Conservation (phyloP, 35 echinoderm and acorn worm genomes). For the Nesometra sesokonis region DNA sequence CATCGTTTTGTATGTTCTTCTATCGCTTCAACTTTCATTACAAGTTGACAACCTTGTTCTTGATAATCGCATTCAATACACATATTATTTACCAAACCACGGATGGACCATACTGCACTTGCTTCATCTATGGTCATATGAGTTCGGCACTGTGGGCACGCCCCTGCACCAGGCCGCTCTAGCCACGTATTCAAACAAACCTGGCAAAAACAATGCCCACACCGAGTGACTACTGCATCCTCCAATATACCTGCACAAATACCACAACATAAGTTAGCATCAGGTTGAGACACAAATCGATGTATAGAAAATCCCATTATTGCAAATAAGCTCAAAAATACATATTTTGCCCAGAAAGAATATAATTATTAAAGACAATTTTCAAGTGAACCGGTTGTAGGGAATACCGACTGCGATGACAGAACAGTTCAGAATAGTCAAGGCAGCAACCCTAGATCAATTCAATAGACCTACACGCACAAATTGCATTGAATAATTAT, state of each 20-base stretch:
- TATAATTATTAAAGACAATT: too few relatives aligned
- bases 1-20: constrained; percentile 39
- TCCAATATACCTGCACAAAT: constrained; percentile 68
- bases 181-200: constrained; percentile 77
- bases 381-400: too few relatives aligned
- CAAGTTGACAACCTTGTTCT: constrained; percentile 55
- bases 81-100: constrained; percentile 68
- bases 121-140: constrained; percentile 35
- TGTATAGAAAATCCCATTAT: constrained; percentile 63
- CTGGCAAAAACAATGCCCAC: constrained; percentile 85
- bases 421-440: too few relatives aligned
- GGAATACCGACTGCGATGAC: too few relatives aligned
- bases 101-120: constrained; percentile 73
- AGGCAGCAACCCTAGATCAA: neutral
- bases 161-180: constrained; percentile 41
- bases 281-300: constrained; percentile 50
- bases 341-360: too few relatives aligned
- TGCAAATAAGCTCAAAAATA: neutral
- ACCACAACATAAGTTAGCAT: constrained; percentile 79
- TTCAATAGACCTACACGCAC: neutral
- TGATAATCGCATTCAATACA: constrained; percentile 50
- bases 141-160: constrained; percentile 74
- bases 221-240: constrained; percentile 62
- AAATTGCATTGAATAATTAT: neutral
- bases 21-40: constrained; percentile 48